phyloP scores from a whole-genome alignment of 2,888 invertebrate genomes.

The Aphidius colemani region DNA sequence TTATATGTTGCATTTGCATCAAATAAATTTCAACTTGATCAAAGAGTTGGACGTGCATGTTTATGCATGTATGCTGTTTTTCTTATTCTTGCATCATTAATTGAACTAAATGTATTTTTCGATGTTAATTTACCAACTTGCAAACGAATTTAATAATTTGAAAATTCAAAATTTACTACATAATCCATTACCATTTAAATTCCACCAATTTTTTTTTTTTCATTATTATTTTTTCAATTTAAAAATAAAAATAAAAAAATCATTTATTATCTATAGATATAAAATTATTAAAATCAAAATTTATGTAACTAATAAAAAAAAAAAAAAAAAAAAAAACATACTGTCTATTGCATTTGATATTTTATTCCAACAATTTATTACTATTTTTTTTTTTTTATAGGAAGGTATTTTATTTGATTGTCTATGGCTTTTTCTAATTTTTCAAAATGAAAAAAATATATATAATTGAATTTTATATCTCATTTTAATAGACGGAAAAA shows the following conservation, averaged over 20 bases:
- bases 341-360: background rate
- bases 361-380: no score
- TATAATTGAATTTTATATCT: no score
- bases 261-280: background rate
- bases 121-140: constrained; percentile 88
- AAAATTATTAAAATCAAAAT: background rate
- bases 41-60: constrained; percentile 82
- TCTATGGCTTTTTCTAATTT: no score
- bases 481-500: no score
- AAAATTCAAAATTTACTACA: background rate
- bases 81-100: constrained; percentile 83
- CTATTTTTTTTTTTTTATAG: constrained; percentile 1
- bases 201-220: no score
- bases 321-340: background rate
- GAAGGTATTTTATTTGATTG: background rate
- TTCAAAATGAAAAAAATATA: background rate
- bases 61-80: constrained; percentile 87
- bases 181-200: no score
- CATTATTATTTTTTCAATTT: no score
- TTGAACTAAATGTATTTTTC: constrained; percentile 93
- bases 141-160: constrained; percentile 48
- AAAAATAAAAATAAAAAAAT: background rate
- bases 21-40: constrained; percentile 86
- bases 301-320: no score
- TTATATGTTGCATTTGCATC: constrained; percentile 83